phyloP scores from a whole-genome alignment of 2,888 invertebrate species.

The Byasa hedistus region DNA sequence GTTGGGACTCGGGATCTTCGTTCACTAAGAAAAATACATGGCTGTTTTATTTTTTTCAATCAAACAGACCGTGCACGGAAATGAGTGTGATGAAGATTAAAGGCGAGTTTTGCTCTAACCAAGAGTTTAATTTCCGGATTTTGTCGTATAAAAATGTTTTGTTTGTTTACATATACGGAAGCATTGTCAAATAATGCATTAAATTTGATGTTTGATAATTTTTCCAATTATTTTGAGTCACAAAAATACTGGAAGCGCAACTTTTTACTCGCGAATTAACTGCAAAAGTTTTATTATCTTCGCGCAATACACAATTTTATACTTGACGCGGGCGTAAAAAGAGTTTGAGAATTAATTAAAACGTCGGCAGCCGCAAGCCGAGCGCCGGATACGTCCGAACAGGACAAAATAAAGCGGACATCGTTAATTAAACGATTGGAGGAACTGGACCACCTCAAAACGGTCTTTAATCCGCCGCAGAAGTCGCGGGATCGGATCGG shows the following conservation, averaged over 20 bases:
- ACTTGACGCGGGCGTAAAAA: background rate
- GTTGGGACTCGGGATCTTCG: no score
- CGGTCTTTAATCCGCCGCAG: conserved; percentile 21
- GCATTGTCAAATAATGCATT: no score
- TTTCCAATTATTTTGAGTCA: no score
- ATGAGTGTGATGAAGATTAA: no score
- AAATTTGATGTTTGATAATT: no score
- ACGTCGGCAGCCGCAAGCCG: conserved; percentile 3
- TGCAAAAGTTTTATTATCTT: background rate
- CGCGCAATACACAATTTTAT: background rate
- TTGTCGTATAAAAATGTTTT: no score
- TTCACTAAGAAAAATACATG: no score
- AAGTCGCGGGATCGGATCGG: conserved; percentile 27
- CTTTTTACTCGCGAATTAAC: background rate
- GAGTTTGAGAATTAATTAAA: conserved; percentile 12
- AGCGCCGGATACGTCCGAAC: conserved; percentile 11
- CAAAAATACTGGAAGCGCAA: background rate
- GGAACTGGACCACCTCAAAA: conserved; percentile 22
- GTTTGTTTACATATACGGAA: no score
- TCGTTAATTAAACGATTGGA: conserved; percentile 26
- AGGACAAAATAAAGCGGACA: conserved; percentile 15
- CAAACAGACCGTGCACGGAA: no score
- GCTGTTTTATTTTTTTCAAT: no score
- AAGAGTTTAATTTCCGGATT: no score
- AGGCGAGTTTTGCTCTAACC: no score